Evolutionary conservation across 2,797 vertebrate species (phyloP), one percentile per base, ranked within the genome.

Genomic region (Hypotaenidia philippensis): DNA sequence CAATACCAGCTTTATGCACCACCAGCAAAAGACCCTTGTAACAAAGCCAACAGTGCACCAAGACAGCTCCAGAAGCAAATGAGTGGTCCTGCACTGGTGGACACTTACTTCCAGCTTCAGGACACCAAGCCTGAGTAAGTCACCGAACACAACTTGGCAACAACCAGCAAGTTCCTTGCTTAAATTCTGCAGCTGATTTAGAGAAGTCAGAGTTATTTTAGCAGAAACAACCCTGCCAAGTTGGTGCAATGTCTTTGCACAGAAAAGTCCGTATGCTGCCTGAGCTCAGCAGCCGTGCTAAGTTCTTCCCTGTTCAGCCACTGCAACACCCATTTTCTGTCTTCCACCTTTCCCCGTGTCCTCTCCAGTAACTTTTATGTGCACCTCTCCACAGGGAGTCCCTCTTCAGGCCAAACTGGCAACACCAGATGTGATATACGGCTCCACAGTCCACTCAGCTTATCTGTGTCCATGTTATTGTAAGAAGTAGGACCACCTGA

Each of bases 371-470:
- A 65, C 32, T 80, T 44, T 44, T 96, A 94, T 11, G 95, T 83
- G 83, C 98, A 98, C n/a, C 94, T 90, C 63, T 98, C 97, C 17
- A 94, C 45, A 87, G 95, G 83, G 49, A 98, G 94, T 32, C 84
- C 88, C 38, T 93, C 92, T 93, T 99, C 99, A 49, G 98, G 97
- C 64, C 96, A 97, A 26, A 99, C 98, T 7, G 99, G 99, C 76
- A 99, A 96, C 68, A 99, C 97, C 3, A 99, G 89, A 65, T 99
- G 99, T 19, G 99, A 99, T 82, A 99, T 99, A 47, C 99, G 98
- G 96, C 99, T 99, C 99, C 99, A 99, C 70, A 99, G 98, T 14
- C 99, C 99, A 34, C 98, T 97, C 40, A 98, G 87, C 93, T 99
- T 99, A 96, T 99, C 98, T 15, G 85, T 75, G 90, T 99, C 98